Base-by-base conservation (phyloP, 1,140 invertebrate species). In the Dryas iulia region DNA sequence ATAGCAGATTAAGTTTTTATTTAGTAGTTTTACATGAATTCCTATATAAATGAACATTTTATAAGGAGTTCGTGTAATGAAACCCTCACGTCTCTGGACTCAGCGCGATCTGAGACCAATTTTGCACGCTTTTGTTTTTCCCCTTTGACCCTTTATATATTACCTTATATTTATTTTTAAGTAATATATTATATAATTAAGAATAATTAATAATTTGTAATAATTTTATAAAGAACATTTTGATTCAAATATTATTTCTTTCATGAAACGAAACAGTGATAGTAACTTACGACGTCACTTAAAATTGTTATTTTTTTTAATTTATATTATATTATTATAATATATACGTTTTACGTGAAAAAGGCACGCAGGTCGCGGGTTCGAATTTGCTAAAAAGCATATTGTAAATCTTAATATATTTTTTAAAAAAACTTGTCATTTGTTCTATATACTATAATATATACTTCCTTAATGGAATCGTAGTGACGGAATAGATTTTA, bases 91-190 rank as follows among this genome's bases (percentile, higher is more conserved):
- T 90, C 86, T 84, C 69, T 77, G 84, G 79, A 76, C 87, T 90
- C 87, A 89, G 87, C 86, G 12, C 71, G 79, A 54, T 69, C 87
- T 89, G 87, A 90, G 86, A 80, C 80, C 74, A 83, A 81, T 77
- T 73, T 76, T 87, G 87, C 86, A 90, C 87, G 87, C 84, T 87
- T 73, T 72, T 64, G 66, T 72, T 74, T 67, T 33, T 26, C 35
- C 18, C 47, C 8, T 31, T 12, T 11, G 3, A 47, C 35, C n/a
- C n/a, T n/a, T n/a, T n/a, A n/a, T n/a, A n/a, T n/a, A n/a, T n/a
- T n/a, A n/a, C n/a, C n/a, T n/a, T n/a, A n/a, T n/a, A n/a, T n/a
- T n/a, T n/a, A n/a, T n/a, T n/a, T n/a, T n/a, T n/a, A n/a, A n/a
- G n/a, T n/a, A n/a, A n/a, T n/a, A 28, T 28, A 28, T 28, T 28